A percentile compares a stretch with the other conserved stretches of the same genome.
These are phyloP conservation scores for Spheniscus mendiculus DNA, from an alignment of 2,113 vertebrate genomes.

Conservation along the genomic window DNA sequence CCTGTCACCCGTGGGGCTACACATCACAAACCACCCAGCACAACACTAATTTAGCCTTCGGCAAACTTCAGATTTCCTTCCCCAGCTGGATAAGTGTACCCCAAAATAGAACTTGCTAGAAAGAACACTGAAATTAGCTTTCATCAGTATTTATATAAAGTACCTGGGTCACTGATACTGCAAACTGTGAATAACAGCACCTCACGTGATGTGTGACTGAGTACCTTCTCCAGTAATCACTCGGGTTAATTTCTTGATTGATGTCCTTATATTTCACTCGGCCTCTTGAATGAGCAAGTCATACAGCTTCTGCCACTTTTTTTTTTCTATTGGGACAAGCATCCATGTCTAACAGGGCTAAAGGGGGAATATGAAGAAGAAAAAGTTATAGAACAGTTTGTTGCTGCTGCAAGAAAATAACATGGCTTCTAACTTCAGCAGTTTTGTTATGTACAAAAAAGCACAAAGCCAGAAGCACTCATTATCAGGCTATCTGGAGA, in stretches of 20 bases:
- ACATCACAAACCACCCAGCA: not conserved
- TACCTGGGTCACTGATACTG: not conserved
- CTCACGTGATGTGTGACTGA: not conserved
- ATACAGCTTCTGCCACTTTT: not conserved
- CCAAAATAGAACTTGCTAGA: not conserved
- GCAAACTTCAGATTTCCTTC: not conserved
- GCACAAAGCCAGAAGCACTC: not conserved
- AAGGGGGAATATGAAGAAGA: not conserved
- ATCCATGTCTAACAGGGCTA: not conserved
- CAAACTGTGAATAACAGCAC: not conserved
- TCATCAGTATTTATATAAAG: not conserved
- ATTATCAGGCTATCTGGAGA: not conserved
- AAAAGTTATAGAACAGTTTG: not conserved
- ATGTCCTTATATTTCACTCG: not conserved
- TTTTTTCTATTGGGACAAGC: not conserved
- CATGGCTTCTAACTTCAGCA: not conserved
- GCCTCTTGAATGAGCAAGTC: not conserved
- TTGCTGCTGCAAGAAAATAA: not conserved
- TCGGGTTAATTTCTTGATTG: not conserved
- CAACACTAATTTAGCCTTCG: not conserved
- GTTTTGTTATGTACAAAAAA: not conserved
- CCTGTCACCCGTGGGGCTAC: not conserved
- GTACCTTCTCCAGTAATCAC: not conserved
- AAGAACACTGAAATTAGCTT: not conserved
- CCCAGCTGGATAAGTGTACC: not conserved